Base-by-base conservation (phyloP, 2,113 vertebrate genomes). In the Dinomys branickii region DNA sequence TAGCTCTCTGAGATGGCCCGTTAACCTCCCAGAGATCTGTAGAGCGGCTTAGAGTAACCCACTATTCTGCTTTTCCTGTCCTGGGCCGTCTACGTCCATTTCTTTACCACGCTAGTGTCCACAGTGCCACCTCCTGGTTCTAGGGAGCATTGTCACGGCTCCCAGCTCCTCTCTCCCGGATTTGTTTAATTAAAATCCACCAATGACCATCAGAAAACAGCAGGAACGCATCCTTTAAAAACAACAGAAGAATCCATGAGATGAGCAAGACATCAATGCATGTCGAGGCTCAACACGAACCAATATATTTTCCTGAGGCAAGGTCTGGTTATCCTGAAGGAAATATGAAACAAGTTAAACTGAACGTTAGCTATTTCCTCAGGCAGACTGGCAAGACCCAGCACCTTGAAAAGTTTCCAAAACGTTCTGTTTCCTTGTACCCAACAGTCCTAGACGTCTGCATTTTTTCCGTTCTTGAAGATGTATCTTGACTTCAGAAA, bases 101-200 rank as follows among this genome's bases (percentile, higher is more conserved):
- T 94, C 97, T 94, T 97, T 12, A 59, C 96, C 95, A 98, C 96
- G 0, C 88, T 90, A 98, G 98, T 98, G 87, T 98, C 97, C 97
- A 98, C 98, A 98, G 98, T 98, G 98, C 98, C 98, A 99, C 98
- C 98, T 99, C 95, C 98, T 98, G 98, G 98, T 67, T 8, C 1
- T 50, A 50, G 24, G 28, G n/a, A 88, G 91, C 86, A 97, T 95
- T 61, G 78, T 95, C 94, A 87, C 59, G 82, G 95, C 97, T 98
- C 91, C 80, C 91, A 52, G 77, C 20, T 96, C 91, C 93, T 9
- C 63, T 56, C 85, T 44, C 41, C 2, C 35, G 41, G 38, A 95
- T 94, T 94, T 90, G 54, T 56, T 95, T 85, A 88, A 58, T 94
- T 94, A 54, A 97, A 93, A 17, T 91, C 63, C n/a, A 69, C 78